phyloP scores from a whole-genome alignment of 2,113 vertebrate genomes.

The Bos javanicus region DNA sequence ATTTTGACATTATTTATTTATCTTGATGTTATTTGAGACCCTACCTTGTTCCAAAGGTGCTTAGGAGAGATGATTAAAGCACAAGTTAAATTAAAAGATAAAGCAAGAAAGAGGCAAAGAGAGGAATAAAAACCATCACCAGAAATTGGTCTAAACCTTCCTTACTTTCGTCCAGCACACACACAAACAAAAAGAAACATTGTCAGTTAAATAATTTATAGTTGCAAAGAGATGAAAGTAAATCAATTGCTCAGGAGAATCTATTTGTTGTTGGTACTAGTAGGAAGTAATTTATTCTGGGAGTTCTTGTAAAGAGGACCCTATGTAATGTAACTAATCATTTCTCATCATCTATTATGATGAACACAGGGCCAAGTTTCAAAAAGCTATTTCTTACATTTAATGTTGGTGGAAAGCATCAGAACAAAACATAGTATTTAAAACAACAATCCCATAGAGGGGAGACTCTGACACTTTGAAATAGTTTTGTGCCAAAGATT shows the following conservation, averaged over 20 bases:
- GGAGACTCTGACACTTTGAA: background rate
- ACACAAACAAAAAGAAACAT: background rate
- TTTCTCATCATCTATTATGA: background rate
- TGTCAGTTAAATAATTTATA: background rate
- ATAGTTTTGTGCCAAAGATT: background rate
- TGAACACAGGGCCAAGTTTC: background rate
- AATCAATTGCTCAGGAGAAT: background rate
- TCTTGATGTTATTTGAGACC: slow-evolving; percentile 36
- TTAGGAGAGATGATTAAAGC: background rate
- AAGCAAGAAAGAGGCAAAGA: background rate
- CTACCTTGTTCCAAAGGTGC: background rate
- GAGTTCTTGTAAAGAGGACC: background rate
- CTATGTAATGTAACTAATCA: background rate
- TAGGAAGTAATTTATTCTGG: background rate
- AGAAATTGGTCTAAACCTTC: background rate
- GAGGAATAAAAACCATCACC: background rate
- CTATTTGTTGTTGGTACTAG: background rate
- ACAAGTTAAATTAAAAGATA: slow-evolving; percentile 31
- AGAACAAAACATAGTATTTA: background rate
- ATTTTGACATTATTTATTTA: slow-evolving; percentile 44
- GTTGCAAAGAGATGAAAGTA: background rate
- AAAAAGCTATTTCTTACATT: background rate
- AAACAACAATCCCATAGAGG: background rate
- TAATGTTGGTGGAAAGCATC: background rate
- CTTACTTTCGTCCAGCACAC: background rate